phyloP scores from a whole-genome alignment of 92 coral and sea anemone genomes.

The Phymanthus crucifer region DNA sequence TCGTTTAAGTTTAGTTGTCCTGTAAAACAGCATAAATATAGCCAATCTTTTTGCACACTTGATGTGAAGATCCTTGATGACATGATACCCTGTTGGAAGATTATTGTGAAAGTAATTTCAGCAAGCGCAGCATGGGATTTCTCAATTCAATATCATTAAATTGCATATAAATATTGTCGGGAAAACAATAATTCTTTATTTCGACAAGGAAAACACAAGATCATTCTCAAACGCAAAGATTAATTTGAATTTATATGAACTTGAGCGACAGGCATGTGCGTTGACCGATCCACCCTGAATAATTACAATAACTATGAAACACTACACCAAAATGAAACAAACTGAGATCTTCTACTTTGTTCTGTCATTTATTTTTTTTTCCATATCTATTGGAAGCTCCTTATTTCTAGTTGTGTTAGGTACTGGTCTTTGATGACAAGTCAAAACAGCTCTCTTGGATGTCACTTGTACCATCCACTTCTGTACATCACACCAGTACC shows the following conservation, averaged over 20 bases:
- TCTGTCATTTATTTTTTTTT: neutral
- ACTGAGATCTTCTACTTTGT: neutral
- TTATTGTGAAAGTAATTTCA: slow-evolving; percentile 33
- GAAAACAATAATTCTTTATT: slow-evolving; percentile 18
- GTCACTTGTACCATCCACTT: neutral
- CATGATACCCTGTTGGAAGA: slow-evolving; percentile 12
- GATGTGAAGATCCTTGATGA: slow-evolving; percentile 1
- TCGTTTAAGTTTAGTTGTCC: neutral
- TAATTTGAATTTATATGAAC: slow-evolving; percentile 11
- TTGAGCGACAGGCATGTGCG: neutral
- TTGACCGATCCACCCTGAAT: neutral
- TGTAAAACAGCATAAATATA: neutral
- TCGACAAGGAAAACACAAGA: slow-evolving; percentile 17
- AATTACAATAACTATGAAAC: neutral
- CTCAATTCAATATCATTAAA: slow-evolving; percentile 34
- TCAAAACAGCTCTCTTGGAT: slow-evolving; percentile 11
- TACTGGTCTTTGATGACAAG: slow-evolving; percentile 11
- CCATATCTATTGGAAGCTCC: neutral
- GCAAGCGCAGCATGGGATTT: slow-evolving; percentile 24
- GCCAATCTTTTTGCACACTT: neutral
- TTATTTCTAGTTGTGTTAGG: neutral
- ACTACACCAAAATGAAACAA: neutral
- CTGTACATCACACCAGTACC: neutral
- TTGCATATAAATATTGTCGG: slow-evolving; percentile 28
- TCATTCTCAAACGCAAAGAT: slow-evolving; percentile 1